Evolutionary conservation across 2,888 invertebrate species (phyloP), one percentile per base, ranked within the genome.

Genomic region (Noctua comes): DNA sequence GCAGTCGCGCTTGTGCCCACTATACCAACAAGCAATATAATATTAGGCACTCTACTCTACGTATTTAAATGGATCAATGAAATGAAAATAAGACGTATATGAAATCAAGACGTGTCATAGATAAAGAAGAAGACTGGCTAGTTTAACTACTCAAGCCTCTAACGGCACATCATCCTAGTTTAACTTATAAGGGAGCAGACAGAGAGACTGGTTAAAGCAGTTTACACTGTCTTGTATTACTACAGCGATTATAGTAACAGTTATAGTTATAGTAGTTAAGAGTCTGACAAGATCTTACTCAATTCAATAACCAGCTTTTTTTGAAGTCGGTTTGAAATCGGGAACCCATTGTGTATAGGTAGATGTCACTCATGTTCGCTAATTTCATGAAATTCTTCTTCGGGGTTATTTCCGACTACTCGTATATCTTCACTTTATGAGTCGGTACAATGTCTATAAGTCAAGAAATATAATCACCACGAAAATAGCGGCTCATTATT

Each of bases 141-240:
- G 18, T 31, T 66, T 16, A 21, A 27, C 2, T 24, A 24, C 13
- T 57, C 18, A 75, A 51, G 46, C 1, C 10, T 68, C 18, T 71
- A 80, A 80, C 80, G 80, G 71, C n/a, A 31, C 2, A 54, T 57
- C 46, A 80, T 64, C 71, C 80, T 31, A 75, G 46, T 70, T 80
- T 54, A 43, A 24, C 75, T 40, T 48, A 68, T 68, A 75, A 68
- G 80, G 80, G 80, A 40, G 36, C 27, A 24, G 27, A 16, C 43
- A 75, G 80, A 64, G 16, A 24, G 21, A 57, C 75, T 71, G 62
- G 80, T 71, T 21, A 0, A 21, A 48, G 51, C 40, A 54, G 74
- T 59, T 40, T 48, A n/a, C 24, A 54, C 76, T 48, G 40, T 66
- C 36, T 36, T 72, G n/a, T 48, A n/a, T 57, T 36, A 70, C 18